Evolutionary conservation across 2,113 vertebrate genomes (phyloP).

Genomic region (Anser brachyrhynchus): DNA sequence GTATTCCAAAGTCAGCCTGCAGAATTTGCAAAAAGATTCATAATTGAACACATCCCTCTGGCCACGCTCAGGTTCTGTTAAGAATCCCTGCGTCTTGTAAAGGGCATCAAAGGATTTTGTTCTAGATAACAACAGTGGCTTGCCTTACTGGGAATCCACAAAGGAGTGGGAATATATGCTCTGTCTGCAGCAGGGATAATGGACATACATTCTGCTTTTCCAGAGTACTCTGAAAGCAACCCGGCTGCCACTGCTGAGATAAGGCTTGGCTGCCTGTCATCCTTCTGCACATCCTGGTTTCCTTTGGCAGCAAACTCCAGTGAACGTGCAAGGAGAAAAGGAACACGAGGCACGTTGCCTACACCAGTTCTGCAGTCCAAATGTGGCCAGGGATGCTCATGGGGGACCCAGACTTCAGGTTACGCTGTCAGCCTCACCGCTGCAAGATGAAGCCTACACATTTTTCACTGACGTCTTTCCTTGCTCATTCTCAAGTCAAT

Average conservation of each 20-base stretch:
- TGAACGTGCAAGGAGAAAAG: background rate
- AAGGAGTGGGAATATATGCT: background rate
- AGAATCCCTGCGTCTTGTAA: background rate
- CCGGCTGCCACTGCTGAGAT: background rate
- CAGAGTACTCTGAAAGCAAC: background rate
- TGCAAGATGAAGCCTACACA: background rate
- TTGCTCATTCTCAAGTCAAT: background rate
- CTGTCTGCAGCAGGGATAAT: too few species aligned
- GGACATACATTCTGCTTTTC: background rate
- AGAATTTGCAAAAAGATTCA: background rate
- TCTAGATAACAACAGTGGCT: background rate
- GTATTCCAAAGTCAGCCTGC: background rate
- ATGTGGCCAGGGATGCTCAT: rapidly evolving
- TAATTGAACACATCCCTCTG: background rate
- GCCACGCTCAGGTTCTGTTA: background rate
- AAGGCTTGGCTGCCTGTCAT: background rate
- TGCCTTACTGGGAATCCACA: background rate
- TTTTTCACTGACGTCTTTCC: background rate
- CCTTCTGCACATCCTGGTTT: background rate
- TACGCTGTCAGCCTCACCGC: background rate
- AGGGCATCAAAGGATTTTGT: background rate
- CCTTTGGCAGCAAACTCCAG: background rate
- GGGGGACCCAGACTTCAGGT: background rate
- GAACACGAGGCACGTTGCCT: rapidly evolving
- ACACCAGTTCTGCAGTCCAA: background rate